A percentile compares a stretch with the other conserved stretches of the same genome.
phyloP scores from a whole-genome alignment of 2,888 invertebrate species.

The Vesta saturnalis region DNA sequence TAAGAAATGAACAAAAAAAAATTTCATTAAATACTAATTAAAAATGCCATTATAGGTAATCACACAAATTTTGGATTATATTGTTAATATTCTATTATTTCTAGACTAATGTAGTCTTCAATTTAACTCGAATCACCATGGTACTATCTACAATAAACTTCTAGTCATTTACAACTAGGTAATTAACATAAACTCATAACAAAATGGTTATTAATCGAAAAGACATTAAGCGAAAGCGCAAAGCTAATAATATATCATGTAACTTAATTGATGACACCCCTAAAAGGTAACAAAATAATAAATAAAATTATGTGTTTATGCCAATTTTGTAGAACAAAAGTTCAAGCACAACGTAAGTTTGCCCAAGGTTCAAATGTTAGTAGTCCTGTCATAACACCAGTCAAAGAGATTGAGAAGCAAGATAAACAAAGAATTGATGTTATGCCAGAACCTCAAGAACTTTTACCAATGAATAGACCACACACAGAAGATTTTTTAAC shows the following conservation, averaged over 20 bases:
- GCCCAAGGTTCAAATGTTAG: slow-evolving; percentile 79
- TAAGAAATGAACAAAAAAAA: too few relatives aligned
- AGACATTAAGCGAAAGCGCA: slow-evolving; percentile 61
- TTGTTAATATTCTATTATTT: too few relatives aligned
- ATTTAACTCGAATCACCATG: too few relatives aligned
- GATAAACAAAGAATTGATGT: slow-evolving; percentile 56
- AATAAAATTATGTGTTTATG: not conserved
- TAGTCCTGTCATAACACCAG: slow-evolving; percentile 68
- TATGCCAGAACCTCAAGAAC: slow-evolving; percentile 67
- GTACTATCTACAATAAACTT: too few relatives aligned
- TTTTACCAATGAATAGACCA: slow-evolving; percentile 74
- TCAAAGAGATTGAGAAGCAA: slow-evolving; percentile 69
- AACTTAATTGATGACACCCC: slow-evolving; percentile 59
- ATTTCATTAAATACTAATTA: too few relatives aligned
- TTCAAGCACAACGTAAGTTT: slow-evolving; percentile 89
- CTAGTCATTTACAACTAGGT: too few relatives aligned
- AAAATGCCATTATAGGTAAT: too few relatives aligned
- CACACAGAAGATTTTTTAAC: slow-evolving; percentile 88
- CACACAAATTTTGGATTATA: too few relatives aligned
- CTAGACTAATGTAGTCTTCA: too few relatives aligned
- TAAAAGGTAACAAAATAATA: slow-evolving; percentile 57
- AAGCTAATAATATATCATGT: slow-evolving; percentile 51
- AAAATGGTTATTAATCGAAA: slow-evolving; percentile 57
- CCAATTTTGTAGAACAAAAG: slow-evolving; percentile 70
- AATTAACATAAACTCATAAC: too few relatives aligned